Percentiles rank a stretch among this genome's conserved stretches.
phyloP scores from a whole-genome alignment of 2,888 invertebrate genomes.

The Druceiella hillmani region DNA sequence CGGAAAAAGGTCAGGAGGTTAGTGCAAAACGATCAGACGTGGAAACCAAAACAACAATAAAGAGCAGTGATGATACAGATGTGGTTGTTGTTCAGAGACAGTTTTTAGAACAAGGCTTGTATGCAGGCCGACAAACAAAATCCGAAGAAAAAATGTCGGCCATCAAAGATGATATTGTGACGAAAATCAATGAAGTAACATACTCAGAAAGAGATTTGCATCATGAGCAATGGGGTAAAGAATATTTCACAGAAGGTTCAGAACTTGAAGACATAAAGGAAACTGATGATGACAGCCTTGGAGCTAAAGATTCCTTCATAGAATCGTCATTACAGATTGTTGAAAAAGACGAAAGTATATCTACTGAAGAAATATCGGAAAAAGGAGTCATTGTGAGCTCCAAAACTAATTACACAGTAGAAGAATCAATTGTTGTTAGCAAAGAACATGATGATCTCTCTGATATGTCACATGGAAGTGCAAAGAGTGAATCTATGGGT shows the following conservation, averaged over 20 bases:
- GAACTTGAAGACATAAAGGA: conserved; percentile 45
- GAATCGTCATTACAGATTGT: conserved; percentile 42
- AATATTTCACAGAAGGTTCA: conserved; percentile 47
- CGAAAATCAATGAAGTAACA: conserved; percentile 47
- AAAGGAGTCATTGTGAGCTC: conserved; percentile 46
- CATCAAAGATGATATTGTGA: conserved; percentile 44
- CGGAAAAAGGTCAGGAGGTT: conserved; percentile 50
- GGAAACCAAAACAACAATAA: conserved; percentile 44
- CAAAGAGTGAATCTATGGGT: conserved; percentile 41
- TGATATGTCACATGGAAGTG: conserved; percentile 45
- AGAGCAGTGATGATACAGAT: conserved; percentile 42
- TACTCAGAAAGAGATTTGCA: conserved; percentile 49
- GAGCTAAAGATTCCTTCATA: conserved; percentile 39
- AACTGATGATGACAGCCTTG: conserved; percentile 34
- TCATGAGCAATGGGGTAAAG: conserved; percentile 51
- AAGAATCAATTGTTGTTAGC: conserved; percentile 46
- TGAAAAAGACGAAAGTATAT: conserved; percentile 45
- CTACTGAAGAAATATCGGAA: conserved; percentile 41
- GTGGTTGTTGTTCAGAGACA: conserved; percentile 41
- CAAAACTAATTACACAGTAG: conserved; percentile 44
- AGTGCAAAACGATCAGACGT: conserved; percentile 43
- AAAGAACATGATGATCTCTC: conserved; percentile 47
- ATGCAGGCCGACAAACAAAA: conserved; percentile 42
- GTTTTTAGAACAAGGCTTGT: conserved; percentile 44
- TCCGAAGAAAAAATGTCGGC: conserved; percentile 50